A percentile compares a stretch with the other conserved stretches of the same genome.
phyloP scores from a whole-genome alignment of 2,797 vertebrate species.

The Rhabdomys pumilio region DNA sequence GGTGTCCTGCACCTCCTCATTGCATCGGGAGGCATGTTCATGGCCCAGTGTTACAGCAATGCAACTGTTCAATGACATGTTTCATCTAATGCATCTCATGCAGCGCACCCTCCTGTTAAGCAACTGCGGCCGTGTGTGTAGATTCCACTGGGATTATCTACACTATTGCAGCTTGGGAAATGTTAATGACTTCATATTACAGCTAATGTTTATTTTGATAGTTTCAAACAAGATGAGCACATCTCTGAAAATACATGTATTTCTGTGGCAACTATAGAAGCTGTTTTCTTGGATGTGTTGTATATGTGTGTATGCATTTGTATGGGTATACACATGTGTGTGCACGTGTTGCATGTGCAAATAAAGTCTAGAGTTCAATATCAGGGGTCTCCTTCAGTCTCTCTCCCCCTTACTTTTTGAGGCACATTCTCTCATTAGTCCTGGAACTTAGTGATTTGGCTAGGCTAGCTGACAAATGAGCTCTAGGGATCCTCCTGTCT shows the following conservation, averaged over 20 bases:
- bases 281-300: not conserved
- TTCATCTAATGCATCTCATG: not conserved
- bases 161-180: slow-evolving; percentile 36
- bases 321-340: not conserved
- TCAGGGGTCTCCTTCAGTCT: not conserved
- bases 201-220: slow-evolving; percentile 51
- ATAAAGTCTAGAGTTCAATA: not conserved
- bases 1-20: not conserved
- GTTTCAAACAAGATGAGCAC: slow-evolving; percentile 15
- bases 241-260: not conserved
- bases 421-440: not conserved
- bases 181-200: slow-evolving; percentile 63
- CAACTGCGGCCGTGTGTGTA: not conserved
- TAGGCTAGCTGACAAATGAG: not conserved
- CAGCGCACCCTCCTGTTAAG: not conserved
- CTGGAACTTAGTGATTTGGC: not conserved
- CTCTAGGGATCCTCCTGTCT: not conserved
- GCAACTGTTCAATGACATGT: not conserved
- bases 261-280: not conserved
- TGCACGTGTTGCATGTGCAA: not conserved
- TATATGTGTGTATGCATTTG: not conserved
- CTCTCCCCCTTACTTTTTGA: not conserved
- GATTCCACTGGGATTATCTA: not conserved
- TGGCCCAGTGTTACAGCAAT: not conserved
- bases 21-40: not conserved